Evolutionary conservation across 2,113 vertebrate species (phyloP).

Genomic region (Uria lomvia): DNA sequence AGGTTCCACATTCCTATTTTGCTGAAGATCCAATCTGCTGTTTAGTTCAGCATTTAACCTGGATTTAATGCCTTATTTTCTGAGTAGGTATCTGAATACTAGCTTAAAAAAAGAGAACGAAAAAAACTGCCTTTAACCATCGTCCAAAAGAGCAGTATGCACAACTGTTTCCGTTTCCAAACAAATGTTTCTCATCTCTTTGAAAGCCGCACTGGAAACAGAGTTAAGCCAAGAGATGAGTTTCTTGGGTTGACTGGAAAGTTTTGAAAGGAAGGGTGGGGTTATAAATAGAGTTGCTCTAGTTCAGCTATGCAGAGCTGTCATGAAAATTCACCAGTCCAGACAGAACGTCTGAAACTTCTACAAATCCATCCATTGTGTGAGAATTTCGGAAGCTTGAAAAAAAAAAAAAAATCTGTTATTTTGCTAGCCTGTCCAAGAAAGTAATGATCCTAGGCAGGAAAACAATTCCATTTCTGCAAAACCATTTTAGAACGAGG

Average conservation of each 20-base stretch:
- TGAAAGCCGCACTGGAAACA: constrained; percentile 34
- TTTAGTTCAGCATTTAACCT: not conserved
- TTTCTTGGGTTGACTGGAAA: constrained; percentile 55
- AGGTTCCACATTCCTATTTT: not conserved
- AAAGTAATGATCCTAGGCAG: not conserved
- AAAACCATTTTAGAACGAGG: not conserved
- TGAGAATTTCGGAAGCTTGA: not conserved
- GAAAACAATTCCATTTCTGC: constrained; percentile 9
- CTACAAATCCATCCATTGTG: constrained; percentile 32
- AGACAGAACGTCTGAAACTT: constrained; percentile 42
- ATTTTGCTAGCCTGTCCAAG: constrained; percentile 4
- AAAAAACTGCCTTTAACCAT: not conserved
- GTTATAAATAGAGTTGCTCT: constrained; percentile 47
- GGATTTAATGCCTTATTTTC: not conserved
- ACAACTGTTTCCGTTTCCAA: constrained; percentile 11
- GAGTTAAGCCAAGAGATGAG: constrained; percentile 58
- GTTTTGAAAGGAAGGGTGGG: constrained; percentile 55
- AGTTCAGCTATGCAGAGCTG: constrained; percentile 9
- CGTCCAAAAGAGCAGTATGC: not conserved
- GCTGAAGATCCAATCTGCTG: not conserved
- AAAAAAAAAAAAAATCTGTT: not conserved
- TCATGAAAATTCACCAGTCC: constrained; percentile 49
- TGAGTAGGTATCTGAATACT: not conserved
- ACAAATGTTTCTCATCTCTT: constrained; percentile 58
- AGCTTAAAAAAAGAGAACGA: not conserved